A percentile compares a stretch with the other conserved stretches of the same genome.
These are phyloP conservation scores for Cebus imitator DNA, from an alignment of 2,113 vertebrate species.

Conservation along the genomic window DNA sequence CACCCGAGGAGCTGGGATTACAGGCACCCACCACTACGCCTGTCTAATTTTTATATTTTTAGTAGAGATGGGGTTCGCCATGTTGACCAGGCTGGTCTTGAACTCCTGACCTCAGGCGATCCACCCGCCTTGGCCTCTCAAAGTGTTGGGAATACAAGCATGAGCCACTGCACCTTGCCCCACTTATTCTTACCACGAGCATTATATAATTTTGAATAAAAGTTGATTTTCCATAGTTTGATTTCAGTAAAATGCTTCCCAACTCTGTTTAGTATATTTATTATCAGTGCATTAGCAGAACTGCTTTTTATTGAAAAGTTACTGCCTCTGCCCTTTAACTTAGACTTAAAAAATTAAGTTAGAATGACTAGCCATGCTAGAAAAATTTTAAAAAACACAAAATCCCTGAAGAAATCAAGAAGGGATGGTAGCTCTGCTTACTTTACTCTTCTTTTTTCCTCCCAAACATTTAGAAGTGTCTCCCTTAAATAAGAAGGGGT, in stretches of 20 bases:
- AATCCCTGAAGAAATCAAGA: neutral
- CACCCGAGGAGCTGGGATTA: too few relatives aligned
- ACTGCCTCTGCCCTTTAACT: neutral
- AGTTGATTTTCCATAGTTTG: neutral
- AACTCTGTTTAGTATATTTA: neutral
- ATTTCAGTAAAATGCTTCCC: neutral
- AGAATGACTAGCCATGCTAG: neutral
- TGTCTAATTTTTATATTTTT: too few relatives aligned
- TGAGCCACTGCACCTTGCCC: too few relatives aligned
- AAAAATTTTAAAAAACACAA: neutral
- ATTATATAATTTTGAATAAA: neutral
- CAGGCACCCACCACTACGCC: too few relatives aligned
- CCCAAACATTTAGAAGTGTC: neutral
- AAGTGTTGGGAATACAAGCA: too few relatives aligned
- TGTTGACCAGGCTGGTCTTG: too few relatives aligned
- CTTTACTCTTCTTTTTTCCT: neutral
- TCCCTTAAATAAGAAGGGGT: neutral
- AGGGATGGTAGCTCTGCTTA: neutral
- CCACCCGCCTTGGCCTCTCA: too few relatives aligned
- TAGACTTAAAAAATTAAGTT: neutral
- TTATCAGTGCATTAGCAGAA: neutral
- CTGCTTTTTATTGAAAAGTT: neutral
- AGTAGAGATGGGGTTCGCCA: too few relatives aligned
- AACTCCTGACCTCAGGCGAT: too few relatives aligned
- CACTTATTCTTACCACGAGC: neutral